Evolutionary conservation across 2,797 vertebrate species (phyloP).

Genomic region (Anas georgica): DNA sequence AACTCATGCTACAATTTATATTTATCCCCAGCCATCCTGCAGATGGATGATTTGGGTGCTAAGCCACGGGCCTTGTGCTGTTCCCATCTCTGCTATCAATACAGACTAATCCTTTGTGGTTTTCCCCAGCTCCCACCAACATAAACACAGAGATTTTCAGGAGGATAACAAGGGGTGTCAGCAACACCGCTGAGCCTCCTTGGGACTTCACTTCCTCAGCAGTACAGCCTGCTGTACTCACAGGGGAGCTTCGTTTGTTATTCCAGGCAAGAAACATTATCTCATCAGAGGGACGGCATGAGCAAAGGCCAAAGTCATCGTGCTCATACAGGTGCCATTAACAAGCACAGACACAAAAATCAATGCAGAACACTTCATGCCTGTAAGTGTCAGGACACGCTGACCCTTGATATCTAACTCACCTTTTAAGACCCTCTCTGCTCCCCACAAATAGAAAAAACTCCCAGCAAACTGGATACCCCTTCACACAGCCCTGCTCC

Average conservation of each 20-base stretch:
- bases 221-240: not conserved
- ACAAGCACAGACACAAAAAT: constrained; percentile 26
- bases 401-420: not conserved
- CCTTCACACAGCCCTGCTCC: not conserved
- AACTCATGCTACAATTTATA: not conserved
- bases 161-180: not conserved
- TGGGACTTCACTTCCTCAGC: constrained; percentile 15
- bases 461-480: not conserved
- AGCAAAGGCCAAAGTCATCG: constrained; percentile 11
- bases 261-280: not conserved
- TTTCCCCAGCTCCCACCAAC: not conserved
- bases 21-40: not conserved
- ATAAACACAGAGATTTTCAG: not conserved
- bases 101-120: not conserved
- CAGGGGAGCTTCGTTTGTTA: not conserved
- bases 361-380: not conserved
- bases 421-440: not conserved
- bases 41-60: not conserved
- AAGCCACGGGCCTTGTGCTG: not conserved
- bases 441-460: not conserved
- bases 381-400: not conserved
- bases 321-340: not conserved
- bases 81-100: not conserved
- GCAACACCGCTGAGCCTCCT: not conserved
- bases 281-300: not conserved